phyloP scores from a whole-genome alignment of 2,113 vertebrate species.

The Apodemus sylvaticus region DNA sequence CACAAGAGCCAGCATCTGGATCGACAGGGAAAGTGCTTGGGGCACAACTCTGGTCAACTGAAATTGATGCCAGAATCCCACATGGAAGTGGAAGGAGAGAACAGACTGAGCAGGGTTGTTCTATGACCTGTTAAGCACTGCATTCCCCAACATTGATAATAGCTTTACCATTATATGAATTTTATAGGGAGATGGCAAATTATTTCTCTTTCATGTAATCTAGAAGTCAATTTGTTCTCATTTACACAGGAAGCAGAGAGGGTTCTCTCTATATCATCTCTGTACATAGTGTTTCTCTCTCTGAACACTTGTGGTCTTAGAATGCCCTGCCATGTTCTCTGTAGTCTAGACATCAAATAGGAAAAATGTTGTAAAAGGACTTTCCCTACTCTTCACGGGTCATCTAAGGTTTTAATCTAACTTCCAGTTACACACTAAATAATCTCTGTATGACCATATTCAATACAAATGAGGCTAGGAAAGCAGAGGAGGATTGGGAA shows the following conservation, averaged over 20 bases:
- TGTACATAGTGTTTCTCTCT: not conserved
- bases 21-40: too few relatives aligned
- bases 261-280: not conserved
- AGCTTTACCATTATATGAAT: not conserved
- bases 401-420: not conserved
- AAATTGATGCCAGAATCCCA: not conserved
- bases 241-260: not conserved
- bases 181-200: not conserved
- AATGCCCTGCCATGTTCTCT: not conserved
- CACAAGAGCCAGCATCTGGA: not conserved
- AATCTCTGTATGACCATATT: not conserved
- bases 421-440: not conserved
- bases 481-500: not conserved
- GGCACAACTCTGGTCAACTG: not conserved
- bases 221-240: not conserved
- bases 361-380: not conserved
- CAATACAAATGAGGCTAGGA: not conserved
- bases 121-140: too few relatives aligned
- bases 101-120: not conserved
- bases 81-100: too few relatives aligned
- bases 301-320: not conserved
- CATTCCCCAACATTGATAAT: not conserved
- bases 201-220: not conserved
- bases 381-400: not conserved
- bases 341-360: not conserved